A percentile compares a stretch with the other conserved stretches of the same genome.
Conservation (phyloP, 2,888 invertebrate genomes). For the Eristalis tenax region DNA sequence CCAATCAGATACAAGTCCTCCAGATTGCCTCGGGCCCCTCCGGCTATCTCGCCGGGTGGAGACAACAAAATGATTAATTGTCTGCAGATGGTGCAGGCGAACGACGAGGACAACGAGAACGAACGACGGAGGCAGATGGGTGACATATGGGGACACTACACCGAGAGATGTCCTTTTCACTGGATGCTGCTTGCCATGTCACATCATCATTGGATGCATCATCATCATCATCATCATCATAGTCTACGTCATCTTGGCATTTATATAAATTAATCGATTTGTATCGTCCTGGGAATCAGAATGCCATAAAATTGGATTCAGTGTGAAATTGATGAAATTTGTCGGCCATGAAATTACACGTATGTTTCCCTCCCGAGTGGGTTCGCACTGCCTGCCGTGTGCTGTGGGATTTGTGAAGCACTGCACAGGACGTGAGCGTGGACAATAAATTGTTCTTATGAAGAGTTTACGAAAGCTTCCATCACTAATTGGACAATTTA, state of each 20-base stretch:
- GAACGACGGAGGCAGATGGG: background rate
- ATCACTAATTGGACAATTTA: slow-evolving; percentile 12
- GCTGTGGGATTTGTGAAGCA: background rate
- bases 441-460: slow-evolving; percentile 22
- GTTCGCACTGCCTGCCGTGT: background rate
- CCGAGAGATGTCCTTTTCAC: background rate
- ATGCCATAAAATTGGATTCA: slow-evolving; percentile 60
- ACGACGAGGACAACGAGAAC: background rate
- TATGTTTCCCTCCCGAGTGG: background rate
- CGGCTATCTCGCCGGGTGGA: background rate
- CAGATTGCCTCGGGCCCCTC: background rate
- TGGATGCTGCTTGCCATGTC: slow-evolving; percentile 4
- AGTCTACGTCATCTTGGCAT: slow-evolving; percentile 14
- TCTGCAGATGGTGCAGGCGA: slow-evolving; percentile 1
- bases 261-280: slow-evolving; percentile 59
- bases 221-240: slow-evolving; percentile 8
- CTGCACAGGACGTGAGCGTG: slow-evolving; percentile 7
- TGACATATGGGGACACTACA: slow-evolving; percentile 18
- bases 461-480: slow-evolving; percentile 7
- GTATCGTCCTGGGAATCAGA: slow-evolving; percentile 56
- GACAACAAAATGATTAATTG: slow-evolving; percentile 49
- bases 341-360: slow-evolving; percentile 53
- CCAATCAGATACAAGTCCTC: slow-evolving; percentile 42
- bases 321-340: slow-evolving; percentile 53
- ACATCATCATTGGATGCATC: slow-evolving; percentile 37